Conservation (phyloP, 2,797 vertebrate genomes). For the Syngnathus acus region DNA sequence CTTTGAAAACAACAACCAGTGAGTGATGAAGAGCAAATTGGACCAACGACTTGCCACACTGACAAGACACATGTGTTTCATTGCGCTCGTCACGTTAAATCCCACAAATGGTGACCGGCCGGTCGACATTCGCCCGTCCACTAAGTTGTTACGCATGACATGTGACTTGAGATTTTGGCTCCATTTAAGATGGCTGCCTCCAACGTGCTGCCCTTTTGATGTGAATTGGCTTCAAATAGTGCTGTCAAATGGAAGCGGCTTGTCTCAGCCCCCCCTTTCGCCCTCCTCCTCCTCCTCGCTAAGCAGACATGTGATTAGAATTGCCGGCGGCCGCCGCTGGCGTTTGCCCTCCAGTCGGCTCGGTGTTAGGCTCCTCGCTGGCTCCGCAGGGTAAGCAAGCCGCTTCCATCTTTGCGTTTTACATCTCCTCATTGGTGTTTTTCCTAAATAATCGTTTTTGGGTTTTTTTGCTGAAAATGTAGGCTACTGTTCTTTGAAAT, state of each 20-base stretch:
- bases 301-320: slow-evolving; percentile 63
- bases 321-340: slow-evolving; percentile 44
- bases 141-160: slow-evolving; percentile 7
- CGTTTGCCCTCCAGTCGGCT: slow-evolving; percentile 42
- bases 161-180: slow-evolving; percentile 23
- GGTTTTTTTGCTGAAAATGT: no score
- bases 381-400: slow-evolving; percentile 36
- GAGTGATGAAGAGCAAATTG: background rate
- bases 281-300: slow-evolving; percentile 38
- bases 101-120: background rate
- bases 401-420: background rate
- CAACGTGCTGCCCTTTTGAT: background rate
- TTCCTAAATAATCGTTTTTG: no score
- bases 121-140: background rate
- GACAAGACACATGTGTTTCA: background rate
- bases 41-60: background rate
- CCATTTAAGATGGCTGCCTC: slow-evolving; percentile 8
- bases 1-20: slow-evolving; percentile 17
- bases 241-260: background rate
- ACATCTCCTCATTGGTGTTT: background rate
- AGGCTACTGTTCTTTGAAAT: no score
- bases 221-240: background rate
- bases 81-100: background rate
- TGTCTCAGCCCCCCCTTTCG: slow-evolving; percentile 15
- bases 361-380: slow-evolving; percentile 17